Conservation (phyloP, 2,888 invertebrate species). For the Ariolimax columbianus region DNA sequence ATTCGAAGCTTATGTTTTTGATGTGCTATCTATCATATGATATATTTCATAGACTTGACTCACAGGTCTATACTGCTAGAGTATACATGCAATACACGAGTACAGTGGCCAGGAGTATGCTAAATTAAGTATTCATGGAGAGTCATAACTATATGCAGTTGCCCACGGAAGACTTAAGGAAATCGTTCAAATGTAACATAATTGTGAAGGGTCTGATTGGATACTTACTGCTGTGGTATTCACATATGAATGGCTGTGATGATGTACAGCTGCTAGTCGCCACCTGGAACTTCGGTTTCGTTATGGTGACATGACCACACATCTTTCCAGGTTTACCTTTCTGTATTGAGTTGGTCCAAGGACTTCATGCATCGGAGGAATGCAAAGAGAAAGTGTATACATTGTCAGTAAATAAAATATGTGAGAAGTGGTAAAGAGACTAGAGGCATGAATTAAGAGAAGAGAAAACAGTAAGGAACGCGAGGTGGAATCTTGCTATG, state of each 20-base stretch:
- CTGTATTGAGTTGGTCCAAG: neutral
- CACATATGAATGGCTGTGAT: neutral
- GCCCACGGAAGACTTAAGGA: too few species aligned
- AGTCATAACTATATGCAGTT: too few species aligned
- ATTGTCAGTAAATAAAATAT: neutral
- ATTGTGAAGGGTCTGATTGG: neutral
- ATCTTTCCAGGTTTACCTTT: neutral
- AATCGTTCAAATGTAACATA: too few species aligned
- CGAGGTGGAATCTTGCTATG: too few species aligned
- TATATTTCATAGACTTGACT: too few species aligned
- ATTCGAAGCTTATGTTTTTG: too few species aligned
- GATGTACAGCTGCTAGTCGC: neutral
- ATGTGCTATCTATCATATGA: too few species aligned
- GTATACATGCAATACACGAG: too few species aligned
- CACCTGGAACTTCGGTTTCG: neutral
- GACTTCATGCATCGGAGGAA: neutral
- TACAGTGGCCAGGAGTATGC: too few species aligned
- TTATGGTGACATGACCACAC: neutral
- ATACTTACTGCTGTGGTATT: constrained; percentile 33
- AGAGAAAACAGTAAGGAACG: neutral
- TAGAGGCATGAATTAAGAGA: neutral
- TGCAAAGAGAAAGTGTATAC: neutral
- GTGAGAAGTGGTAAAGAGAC: neutral
- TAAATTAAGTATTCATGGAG: too few species aligned
- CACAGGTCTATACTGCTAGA: too few species aligned